Evolutionary conservation across 2,797 vertebrate genomes (phyloP).

Genomic region (Aplochiton taeniatus): DNA sequence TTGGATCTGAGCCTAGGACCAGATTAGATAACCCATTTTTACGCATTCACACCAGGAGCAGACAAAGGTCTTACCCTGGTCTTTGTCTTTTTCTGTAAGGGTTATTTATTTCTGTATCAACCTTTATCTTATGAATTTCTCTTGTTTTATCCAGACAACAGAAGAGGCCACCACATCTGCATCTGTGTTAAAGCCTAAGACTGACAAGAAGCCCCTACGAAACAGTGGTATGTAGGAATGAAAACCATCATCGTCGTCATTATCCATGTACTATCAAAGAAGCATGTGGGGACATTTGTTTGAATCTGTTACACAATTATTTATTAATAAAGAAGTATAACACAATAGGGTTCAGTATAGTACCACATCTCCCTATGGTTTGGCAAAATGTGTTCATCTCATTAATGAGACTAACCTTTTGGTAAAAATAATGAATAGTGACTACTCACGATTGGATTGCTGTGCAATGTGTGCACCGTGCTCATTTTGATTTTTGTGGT

Average conservation of each 20-base stretch:
- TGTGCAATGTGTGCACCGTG: too few relatives aligned
- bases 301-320: neutral
- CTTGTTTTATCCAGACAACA: conserved; percentile 47
- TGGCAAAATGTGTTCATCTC: too few relatives aligned
- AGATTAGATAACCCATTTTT: neutral
- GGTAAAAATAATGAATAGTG: too few relatives aligned
- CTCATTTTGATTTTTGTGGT: too few relatives aligned
- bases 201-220: conserved; percentile 81
- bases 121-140: neutral
- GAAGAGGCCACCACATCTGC: conserved; percentile 74
- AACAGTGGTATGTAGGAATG: conserved; percentile 71
- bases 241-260: neutral
- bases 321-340: neutral
- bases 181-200: conserved; percentile 74
- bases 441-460: too few relatives aligned
- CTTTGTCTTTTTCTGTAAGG: neutral
- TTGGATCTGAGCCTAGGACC: too few relatives aligned
- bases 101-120: neutral
- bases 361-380: too few relatives aligned
- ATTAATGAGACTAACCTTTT: too few relatives aligned
- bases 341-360: neutral
- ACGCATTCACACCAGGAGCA: too few relatives aligned
- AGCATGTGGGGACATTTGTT: neutral
- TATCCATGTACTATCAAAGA: too few relatives aligned
- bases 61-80: too few relatives aligned